phyloP scores from a whole-genome alignment of 2,113 vertebrate genomes.

The Pantherophis guttatus region DNA sequence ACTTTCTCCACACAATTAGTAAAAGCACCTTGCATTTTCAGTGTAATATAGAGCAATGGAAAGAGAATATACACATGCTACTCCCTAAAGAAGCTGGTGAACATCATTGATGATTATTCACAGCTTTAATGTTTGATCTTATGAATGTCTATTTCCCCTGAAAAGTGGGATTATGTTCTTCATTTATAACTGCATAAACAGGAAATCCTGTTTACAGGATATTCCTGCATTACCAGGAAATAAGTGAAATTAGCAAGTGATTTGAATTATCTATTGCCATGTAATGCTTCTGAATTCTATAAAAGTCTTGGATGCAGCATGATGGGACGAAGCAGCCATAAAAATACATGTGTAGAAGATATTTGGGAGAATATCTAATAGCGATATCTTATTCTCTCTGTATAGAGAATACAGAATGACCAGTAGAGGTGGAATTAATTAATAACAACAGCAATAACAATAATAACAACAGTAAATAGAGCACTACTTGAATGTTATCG shows the following conservation, averaged over 20 bases:
- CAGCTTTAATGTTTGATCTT: slow-evolving; percentile 31
- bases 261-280: not conserved
- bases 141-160: slow-evolving; percentile 17
- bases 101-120: slow-evolving; percentile 40
- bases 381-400: no score
- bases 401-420: not conserved
- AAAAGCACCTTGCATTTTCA: slow-evolving; percentile 55
- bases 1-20: slow-evolving; percentile 41
- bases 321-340: not conserved
- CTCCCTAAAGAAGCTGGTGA: slow-evolving; percentile 38
- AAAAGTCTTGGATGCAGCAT: not conserved
- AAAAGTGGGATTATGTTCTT: not conserved
- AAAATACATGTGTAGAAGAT: not conserved
- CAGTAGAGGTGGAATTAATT: not conserved
- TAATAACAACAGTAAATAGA: not conserved
- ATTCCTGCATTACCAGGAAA: not conserved
- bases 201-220: no score
- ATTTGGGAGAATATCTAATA: not conserved
- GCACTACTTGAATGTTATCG: not conserved
- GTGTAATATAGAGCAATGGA: slow-evolving; percentile 27
- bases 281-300: slow-evolving; percentile 22
- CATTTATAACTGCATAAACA: slow-evolving; percentile 31
- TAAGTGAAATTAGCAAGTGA: slow-evolving; percentile 1
- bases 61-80: not conserved
- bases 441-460: not conserved